Conservation (phyloP, 2,797 vertebrate genomes). For the Danionella dracula region DNA sequence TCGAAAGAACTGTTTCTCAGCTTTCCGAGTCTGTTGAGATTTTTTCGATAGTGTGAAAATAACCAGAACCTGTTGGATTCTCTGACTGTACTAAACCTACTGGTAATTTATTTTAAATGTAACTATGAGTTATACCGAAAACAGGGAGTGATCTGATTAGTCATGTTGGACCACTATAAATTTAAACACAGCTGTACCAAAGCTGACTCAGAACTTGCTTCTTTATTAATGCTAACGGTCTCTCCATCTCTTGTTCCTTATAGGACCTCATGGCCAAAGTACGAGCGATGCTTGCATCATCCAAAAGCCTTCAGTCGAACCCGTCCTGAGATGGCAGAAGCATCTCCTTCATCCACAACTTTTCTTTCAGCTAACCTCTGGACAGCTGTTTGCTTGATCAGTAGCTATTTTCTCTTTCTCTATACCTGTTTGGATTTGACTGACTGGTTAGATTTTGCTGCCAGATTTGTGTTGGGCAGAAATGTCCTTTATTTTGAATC, state of each 20-base stretch:
- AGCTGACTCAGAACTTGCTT: too few relatives aligned
- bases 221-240: neutral
- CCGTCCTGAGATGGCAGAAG: slow-evolving; percentile 69
- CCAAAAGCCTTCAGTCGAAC: slow-evolving; percentile 87
- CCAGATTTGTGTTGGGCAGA: neutral
- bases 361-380: slow-evolving; percentile 12
- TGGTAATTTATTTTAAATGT: too few relatives aligned
- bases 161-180: too few relatives aligned
- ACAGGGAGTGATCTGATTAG: too few relatives aligned
- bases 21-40: neutral
- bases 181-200: too few relatives aligned
- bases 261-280: slow-evolving; percentile 99
- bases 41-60: too few relatives aligned
- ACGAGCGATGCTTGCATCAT: slow-evolving; percentile 93
- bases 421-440: slow-evolving; percentile 19
- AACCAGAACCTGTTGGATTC: too few relatives aligned
- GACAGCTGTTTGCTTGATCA: neutral
- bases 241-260: slow-evolving; percentile 20
- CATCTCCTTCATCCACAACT: slow-evolving; percentile 12
- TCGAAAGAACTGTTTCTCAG: too few relatives aligned
- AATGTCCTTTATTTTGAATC: slow-evolving; percentile 17
- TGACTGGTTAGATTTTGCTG: slow-evolving; percentile 18
- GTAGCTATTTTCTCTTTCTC: slow-evolving; percentile 31
- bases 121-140: too few relatives aligned
- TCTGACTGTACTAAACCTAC: too few relatives aligned